Percentiles rank a stretch among this genome's conserved stretches.
Conservation (phyloP, 1,140 invertebrate genomes). For the Drosophila aff. region DNA sequence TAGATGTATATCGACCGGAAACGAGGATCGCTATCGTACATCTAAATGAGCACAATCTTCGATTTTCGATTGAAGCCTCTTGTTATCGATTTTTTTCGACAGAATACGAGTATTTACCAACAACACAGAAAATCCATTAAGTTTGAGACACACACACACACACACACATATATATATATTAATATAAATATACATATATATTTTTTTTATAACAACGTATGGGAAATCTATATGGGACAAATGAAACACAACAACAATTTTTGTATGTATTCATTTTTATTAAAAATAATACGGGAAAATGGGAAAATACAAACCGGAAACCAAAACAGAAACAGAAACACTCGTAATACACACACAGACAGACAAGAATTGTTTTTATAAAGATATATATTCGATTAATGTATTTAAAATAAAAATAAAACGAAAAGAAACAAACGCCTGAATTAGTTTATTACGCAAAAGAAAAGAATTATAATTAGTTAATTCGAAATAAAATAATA, state of each 20-base stretch:
- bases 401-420: conserved; percentile 59
- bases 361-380: conserved; percentile 80
- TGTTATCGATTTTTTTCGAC: conserved; percentile 45
- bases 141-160: conserved; percentile 59
- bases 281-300: conserved; percentile 37
- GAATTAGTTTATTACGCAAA: conserved; percentile 82
- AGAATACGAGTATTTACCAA: conserved; percentile 41
- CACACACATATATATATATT: conserved; percentile 50
- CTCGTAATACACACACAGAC: conserved; percentile 57
- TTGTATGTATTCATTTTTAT: conserved; percentile 84
- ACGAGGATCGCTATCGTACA: conserved; percentile 42
- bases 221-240: conserved; percentile 54
- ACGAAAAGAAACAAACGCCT: conserved; percentile 74
- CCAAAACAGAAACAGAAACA: conserved; percentile 42
- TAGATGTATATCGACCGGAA: background rate
- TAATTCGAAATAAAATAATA: conserved; percentile 45
- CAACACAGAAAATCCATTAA: conserved; percentile 37
- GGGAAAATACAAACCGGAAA: conserved; percentile 37
- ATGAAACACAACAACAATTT: conserved; percentile 67
- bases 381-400: conserved; percentile 74
- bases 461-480: conserved; percentile 50
- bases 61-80: conserved; percentile 35
- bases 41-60: conserved; percentile 50
- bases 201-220: conserved; percentile 56
- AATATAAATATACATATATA: conserved; percentile 62